A percentile compares a stretch with the other conserved stretches of the same genome.
Evolutionary conservation across 1,140 invertebrate species (phyloP).

Genomic region (Cecropterus lyciades): DNA sequence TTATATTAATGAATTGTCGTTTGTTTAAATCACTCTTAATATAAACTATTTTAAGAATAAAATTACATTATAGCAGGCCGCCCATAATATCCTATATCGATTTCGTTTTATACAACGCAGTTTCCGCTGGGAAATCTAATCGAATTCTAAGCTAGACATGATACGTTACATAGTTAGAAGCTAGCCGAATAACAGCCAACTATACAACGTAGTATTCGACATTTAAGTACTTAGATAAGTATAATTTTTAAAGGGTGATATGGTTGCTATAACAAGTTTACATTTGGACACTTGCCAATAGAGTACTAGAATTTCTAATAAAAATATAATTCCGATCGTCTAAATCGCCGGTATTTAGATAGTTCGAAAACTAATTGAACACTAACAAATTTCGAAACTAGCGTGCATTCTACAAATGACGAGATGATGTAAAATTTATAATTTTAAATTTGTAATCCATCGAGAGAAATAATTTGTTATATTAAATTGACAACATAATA

Average conservation of each 20-base stretch:
- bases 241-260: conserved; percentile 27
- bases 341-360: conserved; percentile 50
- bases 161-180: conserved; percentile 23
- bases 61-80: conserved; percentile 18
- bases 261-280: conserved; percentile 29
- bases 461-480: conserved; percentile 35
- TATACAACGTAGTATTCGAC: conserved; percentile 24
- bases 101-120: conserved; percentile 17
- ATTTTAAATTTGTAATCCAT: conserved; percentile 41
- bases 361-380: conserved; percentile 68
- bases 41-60: conserved; percentile 7
- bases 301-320: conserved; percentile 13
- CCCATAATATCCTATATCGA: conserved; percentile 16
- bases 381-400: conserved; percentile 80
- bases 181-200: conserved; percentile 31
- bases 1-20: conserved; percentile 12
- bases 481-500: neutral
- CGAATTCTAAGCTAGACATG: conserved; percentile 25
- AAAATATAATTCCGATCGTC: conserved; percentile 51
- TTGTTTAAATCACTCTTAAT: conserved; percentile 1
- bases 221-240: conserved; percentile 24
- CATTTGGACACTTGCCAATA: conserved; percentile 32
- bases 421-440: conserved; percentile 51
- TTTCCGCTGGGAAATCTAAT: conserved; percentile 28
- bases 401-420: conserved; percentile 77